Percentiles rank a stretch among this genome's conserved stretches.
phyloP scores from a whole-genome alignment of 2,113 vertebrate genomes.

The Arenaria interpres region DNA sequence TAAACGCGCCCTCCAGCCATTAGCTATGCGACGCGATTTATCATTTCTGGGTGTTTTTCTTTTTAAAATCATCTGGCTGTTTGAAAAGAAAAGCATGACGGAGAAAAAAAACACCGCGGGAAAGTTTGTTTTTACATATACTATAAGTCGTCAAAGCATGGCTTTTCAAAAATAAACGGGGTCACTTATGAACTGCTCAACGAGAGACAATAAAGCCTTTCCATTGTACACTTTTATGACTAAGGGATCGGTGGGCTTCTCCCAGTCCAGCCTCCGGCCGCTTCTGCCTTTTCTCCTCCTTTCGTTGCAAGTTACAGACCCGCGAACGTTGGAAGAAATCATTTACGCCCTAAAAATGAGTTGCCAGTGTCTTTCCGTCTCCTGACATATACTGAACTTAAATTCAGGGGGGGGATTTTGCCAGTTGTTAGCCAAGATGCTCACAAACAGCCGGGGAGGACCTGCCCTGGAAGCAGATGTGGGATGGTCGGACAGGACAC shows the following conservation, averaged over 20 bases:
- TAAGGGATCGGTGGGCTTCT: slow-evolving; percentile 27
- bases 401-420: neutral
- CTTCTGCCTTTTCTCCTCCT: neutral
- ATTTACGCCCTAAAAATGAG: neutral
- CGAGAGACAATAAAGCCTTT: slow-evolving; percentile 45
- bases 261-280: neutral
- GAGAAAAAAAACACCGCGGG: slow-evolving; percentile 42
- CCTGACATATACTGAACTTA: neutral
- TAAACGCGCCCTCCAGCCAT: slow-evolving; percentile 87
- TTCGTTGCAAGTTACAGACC: neutral
- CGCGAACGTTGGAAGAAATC: neutral
- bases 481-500: neutral
- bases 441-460: neutral
- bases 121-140: slow-evolving; percentile 81
- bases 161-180: slow-evolving; percentile 55
- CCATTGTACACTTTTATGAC: slow-evolving; percentile 57
- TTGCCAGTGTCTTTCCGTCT: neutral
- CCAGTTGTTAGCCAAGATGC: neutral
- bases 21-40: slow-evolving; percentile 83
- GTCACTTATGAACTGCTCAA: slow-evolving; percentile 39
- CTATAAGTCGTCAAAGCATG: slow-evolving; percentile 71
- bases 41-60: slow-evolving; percentile 82
- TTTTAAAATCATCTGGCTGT: slow-evolving; percentile 76
- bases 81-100: slow-evolving; percentile 73
- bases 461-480: neutral